Evolutionary conservation across 2,888 invertebrate genomes (phyloP), one percentile per base, ranked within the genome.

Genomic region (Amphipyra berbera): DNA sequence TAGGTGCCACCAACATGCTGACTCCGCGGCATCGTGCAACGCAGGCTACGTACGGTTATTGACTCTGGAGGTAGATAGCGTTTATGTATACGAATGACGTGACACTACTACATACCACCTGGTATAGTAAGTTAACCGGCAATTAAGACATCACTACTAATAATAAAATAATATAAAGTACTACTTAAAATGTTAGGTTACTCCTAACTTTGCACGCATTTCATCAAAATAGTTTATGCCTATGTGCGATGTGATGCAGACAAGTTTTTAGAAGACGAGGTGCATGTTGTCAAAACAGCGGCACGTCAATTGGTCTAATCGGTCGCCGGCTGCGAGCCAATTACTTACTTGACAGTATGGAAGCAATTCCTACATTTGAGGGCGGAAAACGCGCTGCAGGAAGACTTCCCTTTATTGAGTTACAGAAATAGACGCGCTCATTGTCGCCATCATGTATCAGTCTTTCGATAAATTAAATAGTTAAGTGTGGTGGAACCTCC

Each of bases 341-440:
- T 95, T 94, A 94, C 90, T 92, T 91, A 94, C 87, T 94, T 93
- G 91, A 89, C 91, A 92, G 92, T 90, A 88, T 94, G 93, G 93
- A 93, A 94, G 92, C 91, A 93, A 93, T 94, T 94, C 94, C 90
- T 91, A 92, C 93, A 93, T 94, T 93, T 93, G 92, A 92, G 90
- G 91, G 91, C 94, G 94, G 94, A 94, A 93, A 92, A 76, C 78
- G 91, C 86, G 84, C 87, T 85, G 88, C 91, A 93, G 92, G 92
- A 93, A 94, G 89, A 91, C 92, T 94, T 93, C 93, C 94, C 89
- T 92, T 93, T 90, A 91, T 91, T 90, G 83, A 86, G 86, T 85
- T 88, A 89, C 91, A 87, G 82, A 88, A 88, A 89, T 89, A 88
- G 87, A 87, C 80, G 66, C 82, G 74, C 79, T 86, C 76, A 82